phyloP scores from a whole-genome alignment of 2,113 vertebrate genomes.

The Orientallactaga bullata region DNA sequence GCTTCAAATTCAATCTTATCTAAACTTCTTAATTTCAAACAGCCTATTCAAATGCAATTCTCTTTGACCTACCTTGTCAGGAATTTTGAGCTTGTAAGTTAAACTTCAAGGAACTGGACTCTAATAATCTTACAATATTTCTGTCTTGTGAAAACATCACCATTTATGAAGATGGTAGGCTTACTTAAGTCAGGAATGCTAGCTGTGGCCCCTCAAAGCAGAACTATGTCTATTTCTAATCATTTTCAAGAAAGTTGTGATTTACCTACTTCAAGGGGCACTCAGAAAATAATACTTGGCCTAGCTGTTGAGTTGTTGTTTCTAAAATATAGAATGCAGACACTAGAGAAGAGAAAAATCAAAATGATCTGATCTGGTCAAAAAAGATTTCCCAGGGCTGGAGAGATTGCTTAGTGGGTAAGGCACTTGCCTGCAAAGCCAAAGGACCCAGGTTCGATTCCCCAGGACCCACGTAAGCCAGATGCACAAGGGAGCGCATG shows the following conservation, averaged over 20 bases:
- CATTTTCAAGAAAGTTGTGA: slow-evolving; percentile 16
- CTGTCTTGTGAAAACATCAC: not conserved
- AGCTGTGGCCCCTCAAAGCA: not conserved
- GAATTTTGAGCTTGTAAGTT: slow-evolving; percentile 14
- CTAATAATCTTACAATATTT: slow-evolving; percentile 7
- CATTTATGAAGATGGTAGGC: not conserved
- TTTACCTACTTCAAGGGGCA: not conserved
- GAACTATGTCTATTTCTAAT: slow-evolving; percentile 1
- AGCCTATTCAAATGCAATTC: not conserved
- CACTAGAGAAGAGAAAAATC: not conserved
- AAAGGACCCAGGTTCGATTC: too few relatives aligned
- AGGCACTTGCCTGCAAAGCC: too few relatives aligned
- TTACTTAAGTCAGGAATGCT: not conserved
- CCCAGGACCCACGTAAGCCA: too few relatives aligned
- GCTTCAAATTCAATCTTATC: not conserved
- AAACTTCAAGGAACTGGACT: slow-evolving; percentile 42
- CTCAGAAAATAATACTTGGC: not conserved
- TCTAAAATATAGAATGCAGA: not conserved
- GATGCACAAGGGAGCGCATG: too few relatives aligned
- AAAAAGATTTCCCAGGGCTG: not conserved
- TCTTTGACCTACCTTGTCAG: not conserved
- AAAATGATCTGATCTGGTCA: not conserved
- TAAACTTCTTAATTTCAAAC: slow-evolving; percentile 45
- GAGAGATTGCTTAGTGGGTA: too few relatives aligned
- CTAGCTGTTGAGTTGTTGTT: not conserved